These are phyloP conservation scores for Spinus olivaceus DNA, from an alignment of 2,797 vertebrate genomes.

Conservation along the genomic window DNA sequence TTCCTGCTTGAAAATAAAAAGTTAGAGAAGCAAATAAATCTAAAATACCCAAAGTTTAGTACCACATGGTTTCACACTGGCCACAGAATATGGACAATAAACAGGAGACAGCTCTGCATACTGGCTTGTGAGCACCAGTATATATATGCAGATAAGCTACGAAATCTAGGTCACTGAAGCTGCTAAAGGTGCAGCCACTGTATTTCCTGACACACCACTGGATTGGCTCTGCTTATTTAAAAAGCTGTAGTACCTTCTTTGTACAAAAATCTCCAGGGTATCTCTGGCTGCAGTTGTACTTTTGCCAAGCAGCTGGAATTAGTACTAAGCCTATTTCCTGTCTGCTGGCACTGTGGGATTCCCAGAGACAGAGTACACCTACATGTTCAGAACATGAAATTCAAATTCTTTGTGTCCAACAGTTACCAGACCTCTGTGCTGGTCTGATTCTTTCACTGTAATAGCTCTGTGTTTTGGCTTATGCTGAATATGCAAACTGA, in stretches of 20 bases:
- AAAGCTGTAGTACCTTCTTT: neutral
- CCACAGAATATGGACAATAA: neutral
- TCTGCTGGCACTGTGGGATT: neutral
- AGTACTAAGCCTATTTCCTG: neutral
- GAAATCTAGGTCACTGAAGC: neutral
- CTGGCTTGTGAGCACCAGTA: neutral
- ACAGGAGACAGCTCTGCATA: neutral
- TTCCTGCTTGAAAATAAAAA: neutral
- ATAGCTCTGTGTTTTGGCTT: neutral
- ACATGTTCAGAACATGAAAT: neutral
- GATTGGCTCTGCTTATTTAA: neutral
- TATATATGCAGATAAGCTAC: neutral
- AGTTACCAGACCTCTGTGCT: neutral
- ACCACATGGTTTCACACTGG: neutral
- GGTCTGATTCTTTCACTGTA: neutral
- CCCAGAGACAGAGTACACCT: neutral
- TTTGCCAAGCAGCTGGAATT: neutral
- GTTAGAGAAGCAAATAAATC: neutral
- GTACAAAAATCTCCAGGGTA: neutral
- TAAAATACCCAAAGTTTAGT: neutral
- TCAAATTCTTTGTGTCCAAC: neutral
- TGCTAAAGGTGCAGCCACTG: neutral
- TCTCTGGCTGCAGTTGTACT: neutral
- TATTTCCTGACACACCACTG: neutral
- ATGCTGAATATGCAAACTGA: neutral